Percentiles rank a stretch among this genome's conserved stretches.
These are phyloP conservation scores for Carcharodon carcharias DNA, from an alignment of 2,797 vertebrate species.

Conservation along the genomic window DNA sequence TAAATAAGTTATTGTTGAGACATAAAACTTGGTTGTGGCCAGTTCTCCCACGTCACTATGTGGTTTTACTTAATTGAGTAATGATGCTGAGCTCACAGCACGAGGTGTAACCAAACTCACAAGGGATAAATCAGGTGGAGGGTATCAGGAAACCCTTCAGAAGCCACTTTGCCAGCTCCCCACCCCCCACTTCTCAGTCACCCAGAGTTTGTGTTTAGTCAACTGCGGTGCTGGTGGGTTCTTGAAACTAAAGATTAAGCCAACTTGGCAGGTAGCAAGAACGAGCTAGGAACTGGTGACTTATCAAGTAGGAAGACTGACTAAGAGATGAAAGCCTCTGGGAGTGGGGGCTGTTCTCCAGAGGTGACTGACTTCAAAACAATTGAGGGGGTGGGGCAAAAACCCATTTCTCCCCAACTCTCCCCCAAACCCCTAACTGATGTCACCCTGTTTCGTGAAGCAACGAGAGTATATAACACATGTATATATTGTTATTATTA, in stretches of 20 bases:
- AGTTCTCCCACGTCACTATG: neutral
- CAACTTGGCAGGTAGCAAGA: too few species aligned
- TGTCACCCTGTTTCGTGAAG: too few species aligned
- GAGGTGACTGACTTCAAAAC: too few species aligned
- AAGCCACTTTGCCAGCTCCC: neutral
- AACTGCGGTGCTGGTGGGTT: too few species aligned
- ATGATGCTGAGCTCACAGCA: neutral
- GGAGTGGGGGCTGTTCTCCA: neutral
- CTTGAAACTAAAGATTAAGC: too few species aligned
- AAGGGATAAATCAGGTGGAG: neutral
- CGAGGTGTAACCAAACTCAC: neutral
- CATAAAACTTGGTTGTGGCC: neutral
- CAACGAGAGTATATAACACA: too few species aligned
- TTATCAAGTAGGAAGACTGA: neutral
- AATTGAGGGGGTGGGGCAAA: too few species aligned
- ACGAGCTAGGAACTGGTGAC: neutral
- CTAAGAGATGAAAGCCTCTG: neutral
- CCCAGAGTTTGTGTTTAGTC: too few species aligned
- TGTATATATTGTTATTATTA: too few species aligned
- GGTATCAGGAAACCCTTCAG: neutral
- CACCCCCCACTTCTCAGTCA: neutral
- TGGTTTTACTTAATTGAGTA: neutral
- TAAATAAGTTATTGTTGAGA: neutral
- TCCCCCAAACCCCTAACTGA: too few species aligned
- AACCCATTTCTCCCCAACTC: too few species aligned